Conservation (phyloP, 2,888 invertebrate species). For the Clistopyga incitator region DNA sequence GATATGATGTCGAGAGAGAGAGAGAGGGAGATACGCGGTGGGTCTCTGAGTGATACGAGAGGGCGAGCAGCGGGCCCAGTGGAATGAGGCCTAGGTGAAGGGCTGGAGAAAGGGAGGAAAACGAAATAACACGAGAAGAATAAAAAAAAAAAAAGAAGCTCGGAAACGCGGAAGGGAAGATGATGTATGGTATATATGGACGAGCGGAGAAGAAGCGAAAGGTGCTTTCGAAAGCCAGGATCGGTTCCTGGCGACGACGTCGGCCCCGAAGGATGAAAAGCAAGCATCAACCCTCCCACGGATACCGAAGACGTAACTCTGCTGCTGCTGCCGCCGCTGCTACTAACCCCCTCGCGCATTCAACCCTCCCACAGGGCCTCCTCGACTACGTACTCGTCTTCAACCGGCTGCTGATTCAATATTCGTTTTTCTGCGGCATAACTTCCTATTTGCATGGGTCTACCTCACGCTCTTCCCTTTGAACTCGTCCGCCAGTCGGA, state of each 20-base stretch:
- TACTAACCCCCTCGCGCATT: slow-evolving; percentile 51
- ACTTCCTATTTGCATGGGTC: slow-evolving; percentile 82
- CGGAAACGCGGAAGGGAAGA: slow-evolving; percentile 29
- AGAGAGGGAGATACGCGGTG: slow-evolving; percentile 42
- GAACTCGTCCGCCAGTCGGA: slow-evolving; percentile 31
- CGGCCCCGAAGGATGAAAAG: slow-evolving; percentile 76
- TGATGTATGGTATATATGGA: slow-evolving; percentile 33
- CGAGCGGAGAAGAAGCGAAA: slow-evolving; percentile 25
- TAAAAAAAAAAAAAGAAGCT: slow-evolving; percentile 43
- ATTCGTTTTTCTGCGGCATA: slow-evolving; percentile 83
- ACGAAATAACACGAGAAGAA: slow-evolving; percentile 14
- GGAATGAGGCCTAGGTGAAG: slow-evolving; percentile 29
- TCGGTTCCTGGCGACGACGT: slow-evolving; percentile 69
- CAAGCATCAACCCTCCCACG: slow-evolving; percentile 75
- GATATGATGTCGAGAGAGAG: slow-evolving; percentile 58
- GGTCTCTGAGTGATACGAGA: slow-evolving; percentile 25
- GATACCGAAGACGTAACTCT: slow-evolving; percentile 68
- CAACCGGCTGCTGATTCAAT: slow-evolving; percentile 81
- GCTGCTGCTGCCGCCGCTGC: slow-evolving; percentile 5
- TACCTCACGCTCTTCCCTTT: slow-evolving; percentile 39
- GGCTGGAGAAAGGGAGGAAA: slow-evolving; percentile 19
- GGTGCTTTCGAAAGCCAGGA: slow-evolving; percentile 56
- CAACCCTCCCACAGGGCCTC: slow-evolving; percentile 46
- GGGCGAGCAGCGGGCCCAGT: background rate
- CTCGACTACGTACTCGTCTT: slow-evolving; percentile 67